phyloP scores from a whole-genome alignment of 2,113 vertebrate genomes.

The Sinocyclocheilus anshuiensis region DNA sequence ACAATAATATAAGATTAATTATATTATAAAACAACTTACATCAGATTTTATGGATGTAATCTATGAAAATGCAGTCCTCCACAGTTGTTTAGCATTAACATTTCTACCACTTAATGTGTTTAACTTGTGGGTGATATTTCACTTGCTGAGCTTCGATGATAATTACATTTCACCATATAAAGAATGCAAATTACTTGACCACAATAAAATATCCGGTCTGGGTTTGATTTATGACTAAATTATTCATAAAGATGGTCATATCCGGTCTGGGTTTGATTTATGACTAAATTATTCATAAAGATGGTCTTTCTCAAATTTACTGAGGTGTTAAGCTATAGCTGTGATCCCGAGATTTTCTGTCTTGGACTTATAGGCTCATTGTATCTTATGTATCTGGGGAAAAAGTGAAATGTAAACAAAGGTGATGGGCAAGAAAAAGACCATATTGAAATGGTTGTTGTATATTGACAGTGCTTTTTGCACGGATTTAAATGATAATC shows the following conservation, averaged over 20 bases:
- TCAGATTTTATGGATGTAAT: background rate
- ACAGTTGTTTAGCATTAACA: background rate
- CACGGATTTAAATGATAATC: background rate
- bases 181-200: background rate
- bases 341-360: background rate
- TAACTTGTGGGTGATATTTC: background rate
- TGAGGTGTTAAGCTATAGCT: background rate
- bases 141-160: background rate
- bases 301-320: background rate
- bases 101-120: background rate
- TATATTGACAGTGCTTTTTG: background rate
- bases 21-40: background rate
- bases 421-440: background rate
- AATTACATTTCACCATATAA: background rate
- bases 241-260: background rate
- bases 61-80: background rate
- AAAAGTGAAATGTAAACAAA: no score
- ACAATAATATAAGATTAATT: background rate
- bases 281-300: background rate
- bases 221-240: background rate
- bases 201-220: background rate
- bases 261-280: background rate
- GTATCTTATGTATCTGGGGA: background rate
- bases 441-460: background rate
- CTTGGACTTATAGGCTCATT: background rate